phyloP scores from a whole-genome alignment of 2,113 vertebrate genomes.

The Elachura formosa region DNA sequence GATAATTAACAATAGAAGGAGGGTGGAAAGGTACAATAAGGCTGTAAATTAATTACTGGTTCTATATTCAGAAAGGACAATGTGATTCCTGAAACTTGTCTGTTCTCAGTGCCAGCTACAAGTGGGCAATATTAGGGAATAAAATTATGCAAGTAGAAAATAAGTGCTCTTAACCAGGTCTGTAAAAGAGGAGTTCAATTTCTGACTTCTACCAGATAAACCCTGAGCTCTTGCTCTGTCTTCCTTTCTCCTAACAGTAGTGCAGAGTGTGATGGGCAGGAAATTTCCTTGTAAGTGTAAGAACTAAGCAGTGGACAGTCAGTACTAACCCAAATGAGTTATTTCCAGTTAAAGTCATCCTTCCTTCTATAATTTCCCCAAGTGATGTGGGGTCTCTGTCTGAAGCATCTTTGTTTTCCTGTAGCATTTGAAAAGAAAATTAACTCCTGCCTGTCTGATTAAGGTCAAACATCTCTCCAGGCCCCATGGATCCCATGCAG shows the following conservation, averaged over 20 bases:
- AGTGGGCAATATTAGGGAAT: background rate
- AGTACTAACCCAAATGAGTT: background rate
- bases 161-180: background rate
- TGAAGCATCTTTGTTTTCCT: background rate
- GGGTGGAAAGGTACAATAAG: background rate
- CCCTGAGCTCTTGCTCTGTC: background rate
- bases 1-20: background rate
- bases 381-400: background rate
- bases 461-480: background rate
- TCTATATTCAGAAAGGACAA: background rate
- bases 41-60: background rate
- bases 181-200: background rate
- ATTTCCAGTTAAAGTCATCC: background rate
- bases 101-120: background rate
- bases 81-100: background rate
- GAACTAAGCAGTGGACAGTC: background rate
- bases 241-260: background rate
- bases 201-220: background rate
- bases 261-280: background rate
- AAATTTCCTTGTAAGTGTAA: background rate
- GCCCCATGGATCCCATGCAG: background rate
- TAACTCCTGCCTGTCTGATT: background rate
- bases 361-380: background rate
- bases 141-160: background rate
- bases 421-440: background rate